Base-by-base conservation (phyloP, 2,113 vertebrate species). In the Eolophus roseicapilla region DNA sequence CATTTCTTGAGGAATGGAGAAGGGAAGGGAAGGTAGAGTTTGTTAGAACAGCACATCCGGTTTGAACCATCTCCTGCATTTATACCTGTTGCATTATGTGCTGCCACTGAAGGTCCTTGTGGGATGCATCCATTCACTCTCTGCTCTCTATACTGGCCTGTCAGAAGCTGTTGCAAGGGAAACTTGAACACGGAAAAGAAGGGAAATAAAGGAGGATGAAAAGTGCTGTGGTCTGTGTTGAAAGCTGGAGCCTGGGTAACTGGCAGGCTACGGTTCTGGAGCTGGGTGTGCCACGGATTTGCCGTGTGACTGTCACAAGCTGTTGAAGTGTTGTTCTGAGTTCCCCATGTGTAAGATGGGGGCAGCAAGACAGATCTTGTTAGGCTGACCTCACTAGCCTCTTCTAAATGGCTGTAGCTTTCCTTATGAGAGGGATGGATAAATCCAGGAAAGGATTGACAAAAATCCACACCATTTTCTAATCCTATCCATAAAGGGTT, bases 291-390 rank as follows among this genome's bases (percentile, higher is more conserved):
- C 47, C 2, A 2, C 35, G 37, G 17, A 31, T 67, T 94, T 89
- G 59, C 28, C 3, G 0, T 5, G 29, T 78, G 69, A 50, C 33
- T 81, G 53, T 86, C 4, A 9, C 16, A 77, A 11, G 25, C 24
- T 86, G 73, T 64, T 8, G 9, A 9, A 37, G 21, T 2, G 1
- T 19, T 60, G 25, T 25, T 64, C 15, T 11, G n/a, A 46, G 46
- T 46, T 86, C 47, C 13, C 0, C 0, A 1, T 47, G 7, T 39
- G 20, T 43, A 25, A 49, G 15, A 39, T 11, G 9, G 24, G 5
- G 47, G 20, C 39, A 69, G 31, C 46, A 81, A 57, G 46, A 27
- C 64, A 37, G 59, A 41, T 88, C 53, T 91, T 65, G 9, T 24
- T 24, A 92, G 18, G 20, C 37, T 82, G 82, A 25, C 24, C 76